Percentiles rank a stretch among this genome's conserved stretches.
Evolutionary conservation across 1,140 invertebrate species (phyloP).

Genomic region (Heliconius eleuchia): DNA sequence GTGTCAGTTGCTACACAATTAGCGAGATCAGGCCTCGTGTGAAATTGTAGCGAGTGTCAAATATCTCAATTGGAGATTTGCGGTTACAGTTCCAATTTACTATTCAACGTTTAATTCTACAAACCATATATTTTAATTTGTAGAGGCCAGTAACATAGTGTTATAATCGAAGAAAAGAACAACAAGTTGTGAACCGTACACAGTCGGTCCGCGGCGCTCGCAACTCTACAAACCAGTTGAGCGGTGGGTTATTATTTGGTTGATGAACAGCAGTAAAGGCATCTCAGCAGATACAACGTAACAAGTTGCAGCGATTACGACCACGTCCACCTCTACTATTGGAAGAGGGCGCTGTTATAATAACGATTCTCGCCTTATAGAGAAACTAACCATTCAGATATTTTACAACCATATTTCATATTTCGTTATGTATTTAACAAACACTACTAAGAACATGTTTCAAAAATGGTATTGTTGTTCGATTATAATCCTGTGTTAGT

Average conservation of each 20-base stretch:
- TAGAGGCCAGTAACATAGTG: background rate
- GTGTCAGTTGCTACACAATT: conserved; percentile 28
- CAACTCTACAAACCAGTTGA: conserved; percentile 11
- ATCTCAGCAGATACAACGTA: conserved; percentile 3
- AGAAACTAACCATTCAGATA: background rate
- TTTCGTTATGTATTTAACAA: background rate
- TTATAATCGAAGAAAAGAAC: background rate
- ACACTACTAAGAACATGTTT: too few relatives aligned
- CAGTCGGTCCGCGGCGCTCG: background rate
- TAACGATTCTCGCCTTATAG: background rate
- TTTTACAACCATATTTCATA: background rate
- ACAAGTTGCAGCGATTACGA: conserved; percentile 16
- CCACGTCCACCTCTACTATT: background rate
- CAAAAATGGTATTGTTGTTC: background rate
- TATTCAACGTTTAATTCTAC: background rate
- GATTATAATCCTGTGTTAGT: background rate
- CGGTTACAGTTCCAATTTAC: background rate
- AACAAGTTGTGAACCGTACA: background rate
- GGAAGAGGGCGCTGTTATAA: background rate
- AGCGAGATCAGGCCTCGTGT: conserved; percentile 25
- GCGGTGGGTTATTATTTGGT: conserved; percentile 8
- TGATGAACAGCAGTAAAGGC: conserved; percentile 5
- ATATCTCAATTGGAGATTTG: conserved; percentile 16
- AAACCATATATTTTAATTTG: background rate
- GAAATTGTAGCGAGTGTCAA: conserved; percentile 26